Percentiles rank a stretch among this genome's conserved stretches.
phyloP scores from a whole-genome alignment of 2,888 invertebrate genomes.

The Patella caerulea region DNA sequence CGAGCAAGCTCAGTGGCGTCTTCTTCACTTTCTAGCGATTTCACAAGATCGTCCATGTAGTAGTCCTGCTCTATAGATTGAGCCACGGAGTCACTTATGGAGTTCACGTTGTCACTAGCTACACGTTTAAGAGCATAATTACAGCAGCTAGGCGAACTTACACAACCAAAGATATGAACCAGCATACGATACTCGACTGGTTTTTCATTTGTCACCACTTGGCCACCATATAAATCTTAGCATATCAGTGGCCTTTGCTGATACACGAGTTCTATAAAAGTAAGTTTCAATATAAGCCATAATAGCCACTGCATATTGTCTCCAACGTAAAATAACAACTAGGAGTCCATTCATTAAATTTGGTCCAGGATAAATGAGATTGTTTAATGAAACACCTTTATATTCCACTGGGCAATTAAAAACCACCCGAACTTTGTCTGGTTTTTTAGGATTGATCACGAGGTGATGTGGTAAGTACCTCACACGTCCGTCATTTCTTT shows the following conservation, averaged over 20 bases:
- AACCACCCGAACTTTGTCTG: constrained; percentile 31
- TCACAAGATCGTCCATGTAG: constrained; percentile 29
- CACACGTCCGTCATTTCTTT: background rate
- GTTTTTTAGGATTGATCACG: constrained; percentile 10
- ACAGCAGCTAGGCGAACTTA: constrained; percentile 18
- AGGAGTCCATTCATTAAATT: no score
- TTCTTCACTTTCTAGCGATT: constrained; percentile 6
- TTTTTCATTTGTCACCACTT: background rate
- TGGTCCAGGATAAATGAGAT: no score
- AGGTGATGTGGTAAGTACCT: constrained; percentile 25
- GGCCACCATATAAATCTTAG: background rate
- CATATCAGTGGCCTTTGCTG: no score
- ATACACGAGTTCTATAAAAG: no score
- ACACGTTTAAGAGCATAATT: constrained; percentile 18
- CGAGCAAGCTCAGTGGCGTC: background rate
- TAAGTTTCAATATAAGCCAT: no score
- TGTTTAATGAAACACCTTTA: no score
- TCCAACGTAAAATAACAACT: no score
- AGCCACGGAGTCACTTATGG: background rate
- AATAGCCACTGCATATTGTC: no score
- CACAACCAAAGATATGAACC: constrained; percentile 20
- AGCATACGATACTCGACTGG: constrained; percentile 21
- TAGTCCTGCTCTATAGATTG: constrained; percentile 23
- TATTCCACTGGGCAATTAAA: constrained; percentile 32
- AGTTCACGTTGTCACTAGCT: background rate